Conservation (phyloP, 2,888 invertebrate genomes). For the Cantharis lateralis region DNA sequence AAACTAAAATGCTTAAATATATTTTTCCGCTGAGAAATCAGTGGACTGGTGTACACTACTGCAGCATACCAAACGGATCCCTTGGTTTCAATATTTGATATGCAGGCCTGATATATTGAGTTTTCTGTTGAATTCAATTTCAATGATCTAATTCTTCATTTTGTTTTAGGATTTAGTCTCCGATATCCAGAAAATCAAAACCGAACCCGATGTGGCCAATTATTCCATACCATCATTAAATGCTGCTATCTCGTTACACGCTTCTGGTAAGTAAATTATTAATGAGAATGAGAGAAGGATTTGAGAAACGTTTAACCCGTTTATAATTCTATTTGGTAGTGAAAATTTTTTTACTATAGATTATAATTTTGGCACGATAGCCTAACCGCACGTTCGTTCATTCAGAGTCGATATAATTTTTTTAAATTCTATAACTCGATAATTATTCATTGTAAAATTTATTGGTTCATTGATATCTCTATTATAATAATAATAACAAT, state of each 20-base stretch:
- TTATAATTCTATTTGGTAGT: too few species aligned
- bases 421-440: neutral
- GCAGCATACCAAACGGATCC: too few species aligned
- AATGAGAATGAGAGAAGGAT: too few species aligned
- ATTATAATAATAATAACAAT: neutral
- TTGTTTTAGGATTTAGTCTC: slow-evolving; percentile 48
- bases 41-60: too few species aligned
- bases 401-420: neutral
- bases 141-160: neutral
- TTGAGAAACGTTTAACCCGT: too few species aligned
- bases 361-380: neutral
- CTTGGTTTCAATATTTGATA: too few species aligned
- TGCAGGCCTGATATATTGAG: too few species aligned
- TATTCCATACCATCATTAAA: slow-evolving; percentile 48
- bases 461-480: neutral
- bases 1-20: too few species aligned
- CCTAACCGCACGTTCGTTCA: neutral
- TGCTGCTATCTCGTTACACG: slow-evolving; percentile 44
- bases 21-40: too few species aligned
- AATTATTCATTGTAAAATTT: neutral
- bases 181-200: slow-evolving; percentile 51
- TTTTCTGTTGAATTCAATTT: too few species aligned
- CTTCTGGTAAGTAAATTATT: slow-evolving; percentile 5
- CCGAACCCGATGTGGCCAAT: slow-evolving; percentile 47
- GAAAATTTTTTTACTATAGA: too few species aligned